Conservation (phyloP, 2,113 vertebrate species). For the Benitochromis conjunctus region DNA sequence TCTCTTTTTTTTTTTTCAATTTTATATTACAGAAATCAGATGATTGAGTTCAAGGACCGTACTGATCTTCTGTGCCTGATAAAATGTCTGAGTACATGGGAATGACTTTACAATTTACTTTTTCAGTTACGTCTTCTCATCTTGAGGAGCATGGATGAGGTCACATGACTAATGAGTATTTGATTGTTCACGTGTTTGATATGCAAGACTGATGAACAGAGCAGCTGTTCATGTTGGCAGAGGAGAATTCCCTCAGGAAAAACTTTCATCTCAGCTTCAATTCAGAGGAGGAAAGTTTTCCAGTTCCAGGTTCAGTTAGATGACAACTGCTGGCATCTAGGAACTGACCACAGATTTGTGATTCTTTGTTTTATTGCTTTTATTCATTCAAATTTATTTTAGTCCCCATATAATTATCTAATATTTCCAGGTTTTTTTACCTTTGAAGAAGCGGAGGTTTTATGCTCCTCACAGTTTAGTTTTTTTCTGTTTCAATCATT, state of each 20-base stretch:
- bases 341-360: not conserved
- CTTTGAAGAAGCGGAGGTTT: not conserved
- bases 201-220: constrained; percentile 18
- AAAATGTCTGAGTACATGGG: not conserved
- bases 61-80: not conserved
- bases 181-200: not conserved
- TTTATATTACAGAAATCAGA: not conserved
- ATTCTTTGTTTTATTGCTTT: constrained; percentile 24
- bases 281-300: constrained; percentile 11
- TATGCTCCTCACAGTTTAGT: not conserved
- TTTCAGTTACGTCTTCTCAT: not conserved
- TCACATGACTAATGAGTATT: not conserved
- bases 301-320: not conserved
- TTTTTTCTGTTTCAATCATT: constrained; percentile 11
- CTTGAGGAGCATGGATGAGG: not conserved
- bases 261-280: constrained; percentile 2
- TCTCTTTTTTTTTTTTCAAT: not conserved
- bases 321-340: not conserved
- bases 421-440: constrained; percentile 12
- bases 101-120: not conserved
- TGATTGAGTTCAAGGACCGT: not conserved
- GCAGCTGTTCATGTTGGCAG: constrained; percentile 35
- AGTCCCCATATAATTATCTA: not conserved
- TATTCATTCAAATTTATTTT: not conserved
- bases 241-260: not conserved